These are phyloP conservation scores for Cotesia typhae DNA, from an alignment of 1,140 invertebrate genomes.

Conservation along the genomic window DNA sequence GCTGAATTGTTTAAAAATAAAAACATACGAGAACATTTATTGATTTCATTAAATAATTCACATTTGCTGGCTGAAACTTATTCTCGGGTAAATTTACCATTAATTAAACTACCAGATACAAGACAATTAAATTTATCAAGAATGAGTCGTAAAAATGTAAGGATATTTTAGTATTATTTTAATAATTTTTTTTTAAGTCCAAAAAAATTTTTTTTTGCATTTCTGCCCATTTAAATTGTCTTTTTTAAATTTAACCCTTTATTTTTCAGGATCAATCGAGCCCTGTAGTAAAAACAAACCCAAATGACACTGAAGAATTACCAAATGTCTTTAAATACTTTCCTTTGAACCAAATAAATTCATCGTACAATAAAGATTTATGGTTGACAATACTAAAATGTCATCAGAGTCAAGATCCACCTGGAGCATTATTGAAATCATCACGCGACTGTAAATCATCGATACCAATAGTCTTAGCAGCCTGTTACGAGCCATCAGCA, in stretches of 20 bases:
- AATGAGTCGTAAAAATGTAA: background rate
- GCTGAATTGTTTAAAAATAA: constrained; percentile 47
- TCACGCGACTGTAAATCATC: constrained; percentile 68
- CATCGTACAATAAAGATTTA: constrained; percentile 60
- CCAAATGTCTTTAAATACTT: constrained; percentile 5
- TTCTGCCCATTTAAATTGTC: too few relatives aligned
- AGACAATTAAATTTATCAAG: constrained; percentile 16
- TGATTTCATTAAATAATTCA: constrained; percentile 50
- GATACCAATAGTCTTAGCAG: constrained; percentile 71
- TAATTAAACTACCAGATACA: constrained; percentile 34
- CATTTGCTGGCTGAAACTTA: constrained; percentile 36
- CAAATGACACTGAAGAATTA: constrained; percentile 5
- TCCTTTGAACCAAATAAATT: constrained; percentile 8
- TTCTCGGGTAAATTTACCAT: background rate
- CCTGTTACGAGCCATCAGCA: constrained; percentile 76
- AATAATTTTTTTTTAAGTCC: too few relatives aligned
- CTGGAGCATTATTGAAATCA: constrained; percentile 69
- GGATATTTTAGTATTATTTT: background rate
- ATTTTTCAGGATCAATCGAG: background rate
- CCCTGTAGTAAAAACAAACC: background rate
- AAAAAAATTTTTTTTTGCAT: background rate
- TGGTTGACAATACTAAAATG: constrained; percentile 72
- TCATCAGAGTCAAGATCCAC: constrained; percentile 74
- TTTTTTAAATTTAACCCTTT: background rate
- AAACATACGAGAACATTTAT: constrained; percentile 54